phyloP scores from a whole-genome alignment of 2,797 vertebrate species.

The Parambassis ranga region DNA sequence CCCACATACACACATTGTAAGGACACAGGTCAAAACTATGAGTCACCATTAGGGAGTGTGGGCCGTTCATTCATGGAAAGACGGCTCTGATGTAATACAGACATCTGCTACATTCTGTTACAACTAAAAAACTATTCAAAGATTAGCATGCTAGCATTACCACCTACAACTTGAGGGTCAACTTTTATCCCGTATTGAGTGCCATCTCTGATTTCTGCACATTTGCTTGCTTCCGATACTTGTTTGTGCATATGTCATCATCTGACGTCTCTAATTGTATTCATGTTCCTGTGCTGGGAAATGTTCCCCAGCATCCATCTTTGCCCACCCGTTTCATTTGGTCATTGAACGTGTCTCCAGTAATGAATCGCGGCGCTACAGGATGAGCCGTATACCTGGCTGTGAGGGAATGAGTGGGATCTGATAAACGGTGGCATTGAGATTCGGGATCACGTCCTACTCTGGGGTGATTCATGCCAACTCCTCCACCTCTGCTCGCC shows the following conservation, averaged over 20 bases:
- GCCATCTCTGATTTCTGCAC: too few relatives aligned
- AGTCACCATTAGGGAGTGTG: constrained; percentile 58
- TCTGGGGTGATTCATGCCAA: constrained; percentile 63
- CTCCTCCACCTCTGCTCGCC: constrained; percentile 51
- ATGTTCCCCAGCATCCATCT: background rate
- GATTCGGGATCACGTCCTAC: constrained; percentile 72
- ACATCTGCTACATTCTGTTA: background rate
- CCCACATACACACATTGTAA: constrained; percentile 31
- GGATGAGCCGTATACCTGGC: constrained; percentile 35
- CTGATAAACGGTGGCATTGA: constrained; percentile 63
- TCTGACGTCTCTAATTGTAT: background rate
- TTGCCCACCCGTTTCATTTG: constrained; percentile 14
- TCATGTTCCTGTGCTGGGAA: background rate
- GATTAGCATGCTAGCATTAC: background rate
- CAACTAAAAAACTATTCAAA: background rate
- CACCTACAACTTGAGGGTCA: too few relatives aligned
- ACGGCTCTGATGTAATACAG: background rate
- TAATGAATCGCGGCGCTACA: constrained; percentile 13
- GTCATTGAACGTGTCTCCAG: constrained; percentile 4
- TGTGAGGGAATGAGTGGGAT: constrained; percentile 44
- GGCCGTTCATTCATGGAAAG: constrained; percentile 69
- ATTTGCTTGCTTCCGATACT: too few relatives aligned
- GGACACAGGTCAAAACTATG: constrained; percentile 52
- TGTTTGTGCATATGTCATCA: background rate
- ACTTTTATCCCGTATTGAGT: too few relatives aligned